These are phyloP conservation scores for Gallinago nigripennis DNA, from an alignment of 2,797 vertebrate genomes.

Conservation along the genomic window DNA sequence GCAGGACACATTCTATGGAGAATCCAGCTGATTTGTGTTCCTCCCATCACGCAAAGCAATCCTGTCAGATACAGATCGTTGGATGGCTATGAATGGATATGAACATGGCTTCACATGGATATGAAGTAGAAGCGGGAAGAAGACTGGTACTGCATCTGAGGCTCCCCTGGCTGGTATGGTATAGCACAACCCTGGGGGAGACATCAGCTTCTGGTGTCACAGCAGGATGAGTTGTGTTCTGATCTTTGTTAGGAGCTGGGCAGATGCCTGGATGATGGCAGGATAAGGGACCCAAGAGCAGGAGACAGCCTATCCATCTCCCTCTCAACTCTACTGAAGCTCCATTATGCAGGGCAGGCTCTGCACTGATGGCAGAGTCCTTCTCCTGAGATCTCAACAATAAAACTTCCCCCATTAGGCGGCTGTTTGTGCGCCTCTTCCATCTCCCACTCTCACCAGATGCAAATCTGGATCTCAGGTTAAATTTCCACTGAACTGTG, in stretches of 20 bases:
- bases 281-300: not conserved
- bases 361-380: not conserved
- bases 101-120: not conserved
- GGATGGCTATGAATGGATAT: not conserved
- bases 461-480: not conserved
- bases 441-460: not conserved
- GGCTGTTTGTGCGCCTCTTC: not conserved
- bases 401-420: not conserved
- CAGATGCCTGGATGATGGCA: not conserved
- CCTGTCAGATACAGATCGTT: not conserved
- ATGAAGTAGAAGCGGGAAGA: not conserved
- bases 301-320: not conserved
- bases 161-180: not conserved
- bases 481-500: not conserved
- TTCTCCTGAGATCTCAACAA: not conserved
- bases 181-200: not conserved
- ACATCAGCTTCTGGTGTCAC: not conserved
- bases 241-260: not conserved
- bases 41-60: accelerated
- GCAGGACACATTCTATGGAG: not conserved
- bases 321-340: not conserved
- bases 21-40: not conserved
- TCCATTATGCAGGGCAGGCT: not conserved
- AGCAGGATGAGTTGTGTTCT: not conserved
- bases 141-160: not conserved